Evolutionary conservation across 2,113 vertebrate species (phyloP).

Genomic region (Leptocoma aspasia): DNA sequence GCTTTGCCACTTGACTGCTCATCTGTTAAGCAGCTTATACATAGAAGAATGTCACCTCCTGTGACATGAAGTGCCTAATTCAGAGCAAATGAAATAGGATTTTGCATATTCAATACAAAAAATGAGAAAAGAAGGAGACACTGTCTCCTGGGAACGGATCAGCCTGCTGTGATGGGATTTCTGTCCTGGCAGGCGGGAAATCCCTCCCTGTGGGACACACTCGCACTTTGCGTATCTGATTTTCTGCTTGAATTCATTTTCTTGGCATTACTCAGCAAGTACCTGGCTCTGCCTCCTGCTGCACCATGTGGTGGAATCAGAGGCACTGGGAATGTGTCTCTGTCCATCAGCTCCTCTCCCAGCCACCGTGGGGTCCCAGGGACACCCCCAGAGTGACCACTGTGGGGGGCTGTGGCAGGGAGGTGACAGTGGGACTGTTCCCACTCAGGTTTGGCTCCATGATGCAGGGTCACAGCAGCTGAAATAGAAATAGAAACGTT

Average conservation of each 20-base stretch:
- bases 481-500: neutral
- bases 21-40: constrained; percentile 75
- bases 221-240: rapidly evolving
- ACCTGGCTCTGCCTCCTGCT: neutral
- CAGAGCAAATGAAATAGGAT: constrained; percentile 59
- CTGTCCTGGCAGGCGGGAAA: neutral
- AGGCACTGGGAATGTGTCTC: rapidly evolving
- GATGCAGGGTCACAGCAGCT: neutral
- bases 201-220: neutral
- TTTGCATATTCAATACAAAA: constrained; percentile 54
- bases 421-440: rapidly evolving
- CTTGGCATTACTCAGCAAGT: neutral
- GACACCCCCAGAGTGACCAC: neutral
- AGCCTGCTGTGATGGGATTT: neutral
- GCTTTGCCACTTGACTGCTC: constrained; percentile 77
- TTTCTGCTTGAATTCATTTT: neutral
- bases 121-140: neutral
- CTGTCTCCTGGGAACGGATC: neutral
- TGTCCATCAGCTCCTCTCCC: neutral
- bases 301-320: neutral
- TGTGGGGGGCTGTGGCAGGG: rapidly evolving
- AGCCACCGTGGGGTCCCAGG: rapidly evolving
- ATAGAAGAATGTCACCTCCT: constrained; percentile 67
- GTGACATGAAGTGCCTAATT: constrained; percentile 61
- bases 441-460: neutral